Evolutionary conservation across 2,113 vertebrate species (phyloP), one percentile per base, ranked within the genome.

Genomic region (Cyanistes caeruleus): DNA sequence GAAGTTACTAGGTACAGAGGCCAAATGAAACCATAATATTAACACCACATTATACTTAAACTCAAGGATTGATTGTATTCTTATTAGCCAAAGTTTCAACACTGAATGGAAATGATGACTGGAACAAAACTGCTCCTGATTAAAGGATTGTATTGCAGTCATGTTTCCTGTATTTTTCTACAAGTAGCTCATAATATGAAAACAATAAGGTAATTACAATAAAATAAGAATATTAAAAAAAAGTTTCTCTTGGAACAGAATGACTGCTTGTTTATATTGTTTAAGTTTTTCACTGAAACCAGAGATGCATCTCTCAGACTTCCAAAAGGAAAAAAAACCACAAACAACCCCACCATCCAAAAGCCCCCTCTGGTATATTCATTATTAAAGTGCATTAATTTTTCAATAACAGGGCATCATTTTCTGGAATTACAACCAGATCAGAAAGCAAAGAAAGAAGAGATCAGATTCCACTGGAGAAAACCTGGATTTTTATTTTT

Each of bases 111-210:
- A 90, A 93, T 88, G 86, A 87, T 93, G 97, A 94, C 95, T 98
- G 89, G 91, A 97, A 97, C 96, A 98, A 92, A 96, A 93, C 72
- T 87, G 93, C 52, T 90, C 76, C 86, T 94, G 91, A 95, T 92
- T 96, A 96, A 87, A 95, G 94, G 87, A 95, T 88, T 96, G 95
- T 96, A 97, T 97, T 98, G 96, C 94, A 97, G 95, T 97, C 97
- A 76, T 77, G 84, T 96, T 98, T 97, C 97, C 97, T 97, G 97
- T 98, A 98, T 97, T 98, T 98, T 98, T 97, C 96, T 97, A 96
- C 95, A 97, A 98, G 97, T 97, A 97, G 96, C 96, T 97, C 96
- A 93, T 97, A 96, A 97, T 97, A 97, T 95, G 91, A 98, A 98
- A 98, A 98, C 97, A 98, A 98, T 95, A 89, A 92, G 89, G 96